phyloP scores from a whole-genome alignment of 2,113 vertebrate species.

The Etia nguti region DNA sequence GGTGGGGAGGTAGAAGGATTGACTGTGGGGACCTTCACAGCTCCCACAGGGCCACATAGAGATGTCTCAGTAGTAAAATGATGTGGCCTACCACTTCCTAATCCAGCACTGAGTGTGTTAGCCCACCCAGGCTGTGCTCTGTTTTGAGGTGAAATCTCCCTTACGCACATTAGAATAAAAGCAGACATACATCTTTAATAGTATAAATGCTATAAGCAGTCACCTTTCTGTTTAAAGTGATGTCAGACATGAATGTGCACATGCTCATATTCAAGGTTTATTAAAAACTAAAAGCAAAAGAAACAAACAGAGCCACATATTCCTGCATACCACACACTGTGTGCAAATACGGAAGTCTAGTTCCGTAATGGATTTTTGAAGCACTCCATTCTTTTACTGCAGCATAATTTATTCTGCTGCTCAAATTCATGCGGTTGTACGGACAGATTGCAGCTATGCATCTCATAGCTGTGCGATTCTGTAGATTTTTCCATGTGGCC shows the following conservation, averaged over 20 bases:
- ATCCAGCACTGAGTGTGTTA: constrained; percentile 72
- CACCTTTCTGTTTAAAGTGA: neutral
- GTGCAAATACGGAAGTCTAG: constrained; percentile 5
- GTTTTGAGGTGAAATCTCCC: neutral
- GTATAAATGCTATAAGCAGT: neutral
- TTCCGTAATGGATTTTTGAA: constrained; percentile 11
- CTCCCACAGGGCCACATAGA: constrained; percentile 73
- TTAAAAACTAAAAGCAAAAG: neutral
- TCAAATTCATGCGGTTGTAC: constrained; percentile 34
- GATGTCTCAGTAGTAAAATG: constrained; percentile 78
- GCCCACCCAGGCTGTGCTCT: constrained; percentile 78
- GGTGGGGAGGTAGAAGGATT: neutral
- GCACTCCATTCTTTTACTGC: constrained; percentile 3
- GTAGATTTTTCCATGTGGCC: constrained; percentile 26
- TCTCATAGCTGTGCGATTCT: constrained; percentile 26
- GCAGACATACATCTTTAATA: constrained; percentile 1
- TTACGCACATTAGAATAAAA: neutral
- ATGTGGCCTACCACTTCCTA: constrained; percentile 89
- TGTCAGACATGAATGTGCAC: neutral
- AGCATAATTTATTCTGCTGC: constrained; percentile 35
- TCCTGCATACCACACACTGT: neutral
- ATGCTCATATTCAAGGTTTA: neutral
- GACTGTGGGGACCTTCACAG: constrained; percentile 41
- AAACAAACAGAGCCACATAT: neutral
- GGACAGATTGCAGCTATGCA: constrained; percentile 20